These are phyloP conservation scores for Ptychobarbus kaznakovi DNA, from an alignment of 2,797 vertebrate genomes.

Conservation along the genomic window DNA sequence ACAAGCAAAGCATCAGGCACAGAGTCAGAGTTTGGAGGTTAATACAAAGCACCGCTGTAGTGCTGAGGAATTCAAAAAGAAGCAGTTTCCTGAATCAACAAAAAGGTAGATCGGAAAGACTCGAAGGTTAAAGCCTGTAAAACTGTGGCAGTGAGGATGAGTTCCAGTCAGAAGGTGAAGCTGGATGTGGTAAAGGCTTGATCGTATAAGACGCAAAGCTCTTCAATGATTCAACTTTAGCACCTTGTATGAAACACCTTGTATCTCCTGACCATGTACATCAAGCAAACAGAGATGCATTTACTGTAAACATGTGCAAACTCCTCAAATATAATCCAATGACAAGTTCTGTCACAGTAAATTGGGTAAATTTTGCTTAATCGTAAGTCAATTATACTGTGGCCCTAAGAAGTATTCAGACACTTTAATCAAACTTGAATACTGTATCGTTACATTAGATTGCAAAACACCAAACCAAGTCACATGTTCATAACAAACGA, in stretches of 20 bases:
- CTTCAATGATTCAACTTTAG: constrained; percentile 64
- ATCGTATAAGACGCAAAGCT: not conserved
- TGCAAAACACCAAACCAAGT: not conserved
- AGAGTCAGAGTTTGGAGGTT: constrained; percentile 33
- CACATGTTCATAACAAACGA: not conserved
- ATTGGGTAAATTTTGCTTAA: not conserved
- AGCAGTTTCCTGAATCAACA: constrained; percentile 28
- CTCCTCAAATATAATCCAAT: constrained; percentile 13
- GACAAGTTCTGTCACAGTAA: constrained; percentile 50
- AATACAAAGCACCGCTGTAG: constrained; percentile 28
- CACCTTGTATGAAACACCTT: constrained; percentile 74
- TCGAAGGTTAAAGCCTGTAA: constrained; percentile 10
- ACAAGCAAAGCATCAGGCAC: constrained; percentile 50
- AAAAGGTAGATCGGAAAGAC: constrained; percentile 2
- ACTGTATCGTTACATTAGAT: not conserved
- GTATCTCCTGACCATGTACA: constrained; percentile 26
- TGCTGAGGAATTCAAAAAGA: constrained; percentile 28
- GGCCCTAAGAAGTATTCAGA: constrained; percentile 1
- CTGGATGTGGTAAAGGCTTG: constrained; percentile 16
- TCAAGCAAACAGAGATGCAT: constrained; percentile 30
- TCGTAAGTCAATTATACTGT: not conserved
- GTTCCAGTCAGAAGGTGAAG: constrained; percentile 17
- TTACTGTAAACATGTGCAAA: constrained; percentile 48
- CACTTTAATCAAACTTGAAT: not conserved
- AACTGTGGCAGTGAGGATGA: constrained; percentile 29